A percentile compares a stretch with the other conserved stretches of the same genome.
These are phyloP conservation scores for Megalopta genalis DNA, from an alignment of 1,140 invertebrate genomes.

Conservation along the genomic window DNA sequence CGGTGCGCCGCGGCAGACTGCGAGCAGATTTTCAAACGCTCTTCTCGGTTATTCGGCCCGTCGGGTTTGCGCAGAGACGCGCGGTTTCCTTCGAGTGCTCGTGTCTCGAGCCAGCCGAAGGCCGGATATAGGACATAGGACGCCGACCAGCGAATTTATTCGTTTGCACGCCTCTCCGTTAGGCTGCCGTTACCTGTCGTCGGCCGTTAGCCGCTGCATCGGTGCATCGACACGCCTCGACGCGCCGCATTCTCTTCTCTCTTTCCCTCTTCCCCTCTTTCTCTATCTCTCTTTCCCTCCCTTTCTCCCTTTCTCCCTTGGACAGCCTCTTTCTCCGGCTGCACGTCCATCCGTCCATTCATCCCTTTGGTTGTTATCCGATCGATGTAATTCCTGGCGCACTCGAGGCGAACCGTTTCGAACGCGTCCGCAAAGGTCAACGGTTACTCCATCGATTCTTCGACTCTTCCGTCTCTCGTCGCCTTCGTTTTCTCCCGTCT, in stretches of 20 bases:
- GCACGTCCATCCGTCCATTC: background rate
- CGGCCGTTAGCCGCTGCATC: conserved; percentile 16
- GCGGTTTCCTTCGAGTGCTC: conserved; percentile 37
- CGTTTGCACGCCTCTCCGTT: conserved; percentile 18
- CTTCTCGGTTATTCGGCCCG: conserved; percentile 49
- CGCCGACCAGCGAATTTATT: conserved; percentile 46
- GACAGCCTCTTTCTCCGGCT: background rate
- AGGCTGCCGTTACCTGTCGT: background rate
- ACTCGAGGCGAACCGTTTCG: background rate
- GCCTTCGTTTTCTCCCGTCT: too few species aligned
- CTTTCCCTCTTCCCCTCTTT: background rate
- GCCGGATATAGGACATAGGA: conserved; percentile 46
- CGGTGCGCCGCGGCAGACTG: background rate
- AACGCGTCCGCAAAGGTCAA: too few species aligned
- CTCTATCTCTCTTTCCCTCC: too few species aligned
- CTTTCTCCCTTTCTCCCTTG: too few species aligned
- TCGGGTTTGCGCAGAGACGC: conserved; percentile 48
- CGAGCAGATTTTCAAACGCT: conserved; percentile 36
- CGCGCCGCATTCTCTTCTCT: background rate
- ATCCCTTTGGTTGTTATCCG: background rate
- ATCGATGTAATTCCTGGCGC: background rate
- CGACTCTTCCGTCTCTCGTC: too few species aligned
- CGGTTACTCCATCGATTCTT: too few species aligned
- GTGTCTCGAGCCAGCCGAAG: background rate
- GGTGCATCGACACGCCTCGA: background rate